These are phyloP conservation scores for Pristiophorus japonicus DNA, from an alignment of 2,113 vertebrate species.

Conservation along the genomic window DNA sequence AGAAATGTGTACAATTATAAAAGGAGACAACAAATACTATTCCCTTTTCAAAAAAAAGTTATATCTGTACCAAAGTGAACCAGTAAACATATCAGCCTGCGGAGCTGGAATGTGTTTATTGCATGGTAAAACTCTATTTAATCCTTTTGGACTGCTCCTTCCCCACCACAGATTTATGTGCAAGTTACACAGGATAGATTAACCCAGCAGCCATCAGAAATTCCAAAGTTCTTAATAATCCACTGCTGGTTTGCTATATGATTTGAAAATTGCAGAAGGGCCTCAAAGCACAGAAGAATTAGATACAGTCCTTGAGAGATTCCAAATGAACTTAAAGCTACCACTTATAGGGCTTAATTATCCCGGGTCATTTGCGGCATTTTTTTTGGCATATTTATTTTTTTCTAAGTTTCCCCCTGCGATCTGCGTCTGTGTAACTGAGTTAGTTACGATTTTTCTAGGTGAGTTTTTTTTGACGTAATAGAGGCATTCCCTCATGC, in stretches of 20 bases:
- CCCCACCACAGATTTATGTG: constrained; percentile 4
- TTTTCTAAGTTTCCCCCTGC: too few relatives aligned
- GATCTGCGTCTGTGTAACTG: too few relatives aligned
- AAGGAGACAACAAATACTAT: background rate
- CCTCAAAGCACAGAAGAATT: background rate
- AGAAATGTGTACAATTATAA: background rate
- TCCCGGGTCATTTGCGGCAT: too few relatives aligned
- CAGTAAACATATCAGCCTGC: background rate
- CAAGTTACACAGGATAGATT: constrained; percentile 8
- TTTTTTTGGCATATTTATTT: too few relatives aligned
- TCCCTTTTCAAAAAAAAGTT: background rate
- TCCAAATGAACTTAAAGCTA: background rate
- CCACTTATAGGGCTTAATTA: too few relatives aligned
- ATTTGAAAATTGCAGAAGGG: background rate
- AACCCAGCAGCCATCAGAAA: background rate
- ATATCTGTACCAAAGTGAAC: background rate
- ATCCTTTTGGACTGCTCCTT: constrained; percentile 21
- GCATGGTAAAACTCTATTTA: constrained; percentile 32
- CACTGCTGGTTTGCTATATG: too few relatives aligned
- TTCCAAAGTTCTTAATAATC: constrained; percentile 9
- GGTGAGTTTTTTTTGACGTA: too few relatives aligned
- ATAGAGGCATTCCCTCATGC: too few relatives aligned
- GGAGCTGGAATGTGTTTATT: constrained; percentile 24
- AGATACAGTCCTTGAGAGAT: background rate
- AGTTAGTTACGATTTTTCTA: too few relatives aligned